Conservation (phyloP, 2,888 invertebrate genomes). For the Chrysina gloriosa region DNA sequence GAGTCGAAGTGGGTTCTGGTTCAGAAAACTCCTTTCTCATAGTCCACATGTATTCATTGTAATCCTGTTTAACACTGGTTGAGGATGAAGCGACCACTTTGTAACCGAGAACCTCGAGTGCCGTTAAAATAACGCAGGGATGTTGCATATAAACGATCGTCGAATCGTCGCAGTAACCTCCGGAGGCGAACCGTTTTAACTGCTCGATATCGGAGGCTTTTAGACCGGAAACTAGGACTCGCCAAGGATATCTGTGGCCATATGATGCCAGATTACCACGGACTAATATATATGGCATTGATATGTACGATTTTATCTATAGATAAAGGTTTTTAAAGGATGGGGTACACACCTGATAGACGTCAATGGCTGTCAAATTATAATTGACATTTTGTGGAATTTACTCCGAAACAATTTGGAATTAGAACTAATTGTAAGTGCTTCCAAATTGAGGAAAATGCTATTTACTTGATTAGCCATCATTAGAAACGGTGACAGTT, state of each 20-base stretch:
- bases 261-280: slow-evolving; percentile 89
- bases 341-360: slow-evolving; percentile 33
- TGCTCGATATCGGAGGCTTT: slow-evolving; percentile 88
- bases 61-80: slow-evolving; percentile 86
- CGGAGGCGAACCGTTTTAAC: slow-evolving; percentile 84
- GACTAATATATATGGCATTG: slow-evolving; percentile 91
- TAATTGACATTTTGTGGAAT: background rate
- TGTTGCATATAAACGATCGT: slow-evolving; percentile 89
- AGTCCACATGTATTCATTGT: slow-evolving; percentile 94
- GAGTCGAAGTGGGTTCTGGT: slow-evolving; percentile 76
- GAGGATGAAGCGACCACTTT: slow-evolving; percentile 89
- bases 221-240: slow-evolving; percentile 86
- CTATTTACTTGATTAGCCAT: too few relatives aligned
- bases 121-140: slow-evolving; percentile 88
- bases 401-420: background rate
- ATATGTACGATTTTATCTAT: slow-evolving; percentile 43
- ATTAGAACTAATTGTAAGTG: background rate
- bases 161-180: slow-evolving; percentile 85
- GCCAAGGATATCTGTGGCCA: slow-evolving; percentile 88
- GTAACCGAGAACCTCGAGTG: slow-evolving; percentile 88
- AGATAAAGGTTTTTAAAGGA: slow-evolving; percentile 25
- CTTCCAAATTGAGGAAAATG: background rate
- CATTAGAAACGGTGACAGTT: too few relatives aligned
- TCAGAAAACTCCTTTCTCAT: slow-evolving; percentile 90
- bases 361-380: slow-evolving; percentile 27